Evolutionary conservation across 1,140 invertebrate species (phyloP), one percentile per base, ranked within the genome.

Genomic region (Hirudo medicinalis): DNA sequence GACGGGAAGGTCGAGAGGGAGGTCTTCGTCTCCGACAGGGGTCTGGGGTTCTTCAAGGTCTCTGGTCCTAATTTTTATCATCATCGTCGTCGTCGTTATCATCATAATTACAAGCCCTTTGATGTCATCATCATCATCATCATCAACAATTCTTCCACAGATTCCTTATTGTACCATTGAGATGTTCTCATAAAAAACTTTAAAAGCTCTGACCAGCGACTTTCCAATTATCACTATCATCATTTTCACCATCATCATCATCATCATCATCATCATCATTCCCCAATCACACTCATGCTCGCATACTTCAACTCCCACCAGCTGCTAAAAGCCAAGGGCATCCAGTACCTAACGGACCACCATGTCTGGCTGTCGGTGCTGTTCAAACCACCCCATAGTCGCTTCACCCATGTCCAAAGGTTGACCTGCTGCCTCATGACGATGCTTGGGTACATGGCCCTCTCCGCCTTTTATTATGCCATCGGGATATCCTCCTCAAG

Each of bases 1-100:
- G 81, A 83, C 76, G 81, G 80, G n/a, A 80, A 79, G 72, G 80
- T 82, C n/a, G 81, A 82, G 71, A 72, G 81, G 57, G 80, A 82
- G 71, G 77, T 82, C 71, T 77, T 78, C 75, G 76, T 75, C 17
- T 63, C 78, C 4, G 80, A 82, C 54, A 75, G 74, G 22, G 76
- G 77, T 49, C 74, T 81, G 22, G 76, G 78, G 27, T 81, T 81
- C 72, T 73, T 63, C 29, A 78, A 76, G 77, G 80, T 81, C 69
- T 71, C 71, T 43, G 20, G 27, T 11, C 29, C 29, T 63, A 22
- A 25, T 25, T 20, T 25, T 25, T 32, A 63, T 25, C 57, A 25
- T 25, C 43, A 49, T 49, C 43, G 11, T 17, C 13, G 15, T 17
- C 43, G 11, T 49, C 43, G 15, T 36, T 1, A 49, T 15, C 43